Conservation (phyloP, 2,797 vertebrate species). For the Prionace glauca region DNA sequence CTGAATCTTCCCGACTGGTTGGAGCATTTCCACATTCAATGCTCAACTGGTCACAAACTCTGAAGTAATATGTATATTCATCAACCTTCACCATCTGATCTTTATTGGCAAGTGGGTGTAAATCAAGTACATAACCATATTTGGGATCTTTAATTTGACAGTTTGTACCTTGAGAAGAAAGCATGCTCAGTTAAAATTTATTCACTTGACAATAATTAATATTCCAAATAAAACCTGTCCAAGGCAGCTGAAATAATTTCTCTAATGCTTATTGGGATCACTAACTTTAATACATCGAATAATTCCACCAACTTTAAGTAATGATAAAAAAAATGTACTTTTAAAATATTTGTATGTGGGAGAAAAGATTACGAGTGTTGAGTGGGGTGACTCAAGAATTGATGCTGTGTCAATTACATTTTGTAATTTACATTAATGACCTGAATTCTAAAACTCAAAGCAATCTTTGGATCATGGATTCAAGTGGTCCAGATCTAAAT, state of each 20-base stretch:
- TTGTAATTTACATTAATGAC: neutral
- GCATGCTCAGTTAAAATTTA: neutral
- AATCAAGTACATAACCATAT: conserved; percentile 70
- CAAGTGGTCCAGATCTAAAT: too few species aligned
- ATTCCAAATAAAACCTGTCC: neutral
- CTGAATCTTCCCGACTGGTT: neutral
- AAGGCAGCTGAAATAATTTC: neutral
- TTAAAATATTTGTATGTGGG: too few species aligned
- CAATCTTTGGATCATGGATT: neutral
- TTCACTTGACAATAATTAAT: neutral
- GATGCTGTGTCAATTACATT: neutral
- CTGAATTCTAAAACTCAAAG: neutral
- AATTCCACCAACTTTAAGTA: neutral
- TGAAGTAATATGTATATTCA: conserved; percentile 76
- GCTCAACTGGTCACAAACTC: conserved; percentile 69
- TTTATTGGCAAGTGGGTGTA: conserved; percentile 63
- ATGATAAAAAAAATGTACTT: too few species aligned
- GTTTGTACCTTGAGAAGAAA: conserved; percentile 60
- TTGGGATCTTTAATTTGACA: conserved; percentile 78
- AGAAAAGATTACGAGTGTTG: neutral
- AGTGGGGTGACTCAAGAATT: neutral
- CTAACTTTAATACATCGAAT: too few species aligned
- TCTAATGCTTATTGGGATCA: neutral
- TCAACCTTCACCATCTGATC: conserved; percentile 57
- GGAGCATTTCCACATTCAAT: conserved; percentile 51